Base-by-base conservation (phyloP, 2,797 vertebrate species). In the Rhyacichthys aspro region DNA sequence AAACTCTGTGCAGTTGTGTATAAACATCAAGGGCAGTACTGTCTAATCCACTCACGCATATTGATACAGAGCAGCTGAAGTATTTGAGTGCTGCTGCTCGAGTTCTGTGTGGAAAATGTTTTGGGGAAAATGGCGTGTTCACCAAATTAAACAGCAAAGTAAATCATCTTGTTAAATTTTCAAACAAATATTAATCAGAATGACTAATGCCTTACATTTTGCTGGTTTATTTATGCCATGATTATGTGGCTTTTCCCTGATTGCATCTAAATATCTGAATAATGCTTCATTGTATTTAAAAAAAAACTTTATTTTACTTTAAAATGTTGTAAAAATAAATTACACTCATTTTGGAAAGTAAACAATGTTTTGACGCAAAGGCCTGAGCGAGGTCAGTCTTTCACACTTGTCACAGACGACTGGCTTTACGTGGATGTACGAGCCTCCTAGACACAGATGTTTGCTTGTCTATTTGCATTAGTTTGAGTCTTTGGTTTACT, bases 161-260 rank as follows among this genome's bases (percentile, higher is more conserved):
- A 79, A 81, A 74, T 77, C 50, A 67, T 70, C 65, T 61, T 14
- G 44, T 79, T 78, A 74, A 71, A 63, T 47, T 79, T 88, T 84
- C 70, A 70, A 72, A 79, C 70, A 65, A 55, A 63, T 79, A 86
- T 87, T 74, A 81, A 78, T 86, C 75, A 74, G 38, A 61, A 60
- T 79, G 78, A 88, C 78, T 60, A 58, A 86, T 77, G 67, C 63
- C 72, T 73, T 8, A 1, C 57, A 52, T 57, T 65, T 74, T 48
- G 55, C 63, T 63, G 55, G 65, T 65, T 70, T 53, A 79, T 71
- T 58, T 42, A 47, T 11, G 59, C 15, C 55, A 53, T 64, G 56
- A 44, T 65, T 59, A 23, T 70, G 45, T 65, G 64, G 49, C 63
- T 61, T 23, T 14, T n/a, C 11, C 23, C 57, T 65, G 57, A 69